Evolutionary conservation across 2,888 invertebrate genomes (phyloP), one percentile per base, ranked within the genome.

Genomic region (Lochmaea crataegi): DNA sequence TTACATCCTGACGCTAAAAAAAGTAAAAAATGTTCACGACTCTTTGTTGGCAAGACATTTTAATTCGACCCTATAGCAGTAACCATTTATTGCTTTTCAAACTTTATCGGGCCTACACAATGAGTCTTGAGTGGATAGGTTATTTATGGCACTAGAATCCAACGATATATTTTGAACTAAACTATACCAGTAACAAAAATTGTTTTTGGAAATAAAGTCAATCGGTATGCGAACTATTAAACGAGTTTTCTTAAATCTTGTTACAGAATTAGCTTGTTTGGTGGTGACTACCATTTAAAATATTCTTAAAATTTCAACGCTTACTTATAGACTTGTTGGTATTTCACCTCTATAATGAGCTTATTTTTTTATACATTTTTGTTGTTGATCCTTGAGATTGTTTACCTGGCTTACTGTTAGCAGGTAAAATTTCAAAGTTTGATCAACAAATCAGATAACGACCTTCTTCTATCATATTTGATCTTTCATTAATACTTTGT

Each of bases 401-500:
- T 42, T 56, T 67, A 67, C 45, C 65, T 68, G 60, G 2, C 53
- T 53, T 41, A n/a, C 48, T 68, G 51, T 68, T 63, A 53, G 61
- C 68, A 68, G 68, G 68, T 68, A 68, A 68, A 68, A 68, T 68
- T 68, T 68, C 53, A 18, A 38, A 68, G 51, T 53, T 53, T 53
- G 68, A 68, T 68, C 68, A 51, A 53, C 38, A 53, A 61, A 41
- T 51, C 45, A 60, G 68, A 68, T 68, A 61, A 61, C 42, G 68
- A 68, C 68, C 51, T 38, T 68, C 68, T 61, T 51, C 61, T 68
- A 61, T 68, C 68, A 45, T 53, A 53, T n/a, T 53, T 51, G 16
- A 68, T 68, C 53, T 68, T 68, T 61, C 53, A 61, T 68, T 68
- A 58, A 68, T 68, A 61, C 68, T 61, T 68, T 53, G 68, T 61